Evolutionary conservation across 2,888 invertebrate species (phyloP).

Genomic region (Platycheirus albimanus): DNA sequence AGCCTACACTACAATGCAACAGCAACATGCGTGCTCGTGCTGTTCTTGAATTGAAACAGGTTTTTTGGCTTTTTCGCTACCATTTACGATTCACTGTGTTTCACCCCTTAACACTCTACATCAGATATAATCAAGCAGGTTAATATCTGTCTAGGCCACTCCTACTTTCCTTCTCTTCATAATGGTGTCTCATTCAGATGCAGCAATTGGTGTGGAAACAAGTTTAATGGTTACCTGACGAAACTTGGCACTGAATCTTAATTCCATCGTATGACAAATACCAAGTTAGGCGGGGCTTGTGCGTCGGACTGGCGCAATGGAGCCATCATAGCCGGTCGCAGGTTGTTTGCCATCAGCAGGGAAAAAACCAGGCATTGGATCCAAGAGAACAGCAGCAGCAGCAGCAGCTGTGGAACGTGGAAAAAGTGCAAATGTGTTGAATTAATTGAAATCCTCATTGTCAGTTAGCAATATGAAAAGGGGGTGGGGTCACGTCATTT

Average conservation of each 20-base stretch:
- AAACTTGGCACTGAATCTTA: conserved; percentile 61
- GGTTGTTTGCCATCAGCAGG: conserved; percentile 38
- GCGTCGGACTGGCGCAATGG: conserved; percentile 55
- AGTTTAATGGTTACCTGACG: conserved; percentile 69
- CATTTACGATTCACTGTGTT: conserved; percentile 9
- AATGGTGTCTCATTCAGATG: conserved; percentile 34
- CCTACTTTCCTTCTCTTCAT: conserved; percentile 37
- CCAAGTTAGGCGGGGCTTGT: conserved; percentile 70
- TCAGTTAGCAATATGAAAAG: conserved; percentile 64
- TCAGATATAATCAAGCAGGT: conserved; percentile 20
- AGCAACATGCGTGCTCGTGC: conserved; percentile 69
- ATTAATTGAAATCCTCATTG: conserved; percentile 67
- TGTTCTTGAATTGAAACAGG: conserved; percentile 66
- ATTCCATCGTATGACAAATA: conserved; percentile 61
- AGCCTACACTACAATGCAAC: conserved; percentile 52
- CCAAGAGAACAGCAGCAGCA: conserved; percentile 1
- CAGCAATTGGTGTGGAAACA: conserved; percentile 36
- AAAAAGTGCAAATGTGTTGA: conserved; percentile 71
- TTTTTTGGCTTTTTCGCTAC: conserved; percentile 43
- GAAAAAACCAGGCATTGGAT: conserved; percentile 37
- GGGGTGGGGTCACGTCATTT: conserved; percentile 71
- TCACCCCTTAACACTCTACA: conserved; percentile 44
- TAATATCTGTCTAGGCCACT: conserved; percentile 41
- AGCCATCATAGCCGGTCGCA: conserved; percentile 28
- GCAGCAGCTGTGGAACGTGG: conserved; percentile 62